These are phyloP conservation scores for Zeus faber DNA, from an alignment of 2,113 vertebrate genomes.

Conservation along the genomic window DNA sequence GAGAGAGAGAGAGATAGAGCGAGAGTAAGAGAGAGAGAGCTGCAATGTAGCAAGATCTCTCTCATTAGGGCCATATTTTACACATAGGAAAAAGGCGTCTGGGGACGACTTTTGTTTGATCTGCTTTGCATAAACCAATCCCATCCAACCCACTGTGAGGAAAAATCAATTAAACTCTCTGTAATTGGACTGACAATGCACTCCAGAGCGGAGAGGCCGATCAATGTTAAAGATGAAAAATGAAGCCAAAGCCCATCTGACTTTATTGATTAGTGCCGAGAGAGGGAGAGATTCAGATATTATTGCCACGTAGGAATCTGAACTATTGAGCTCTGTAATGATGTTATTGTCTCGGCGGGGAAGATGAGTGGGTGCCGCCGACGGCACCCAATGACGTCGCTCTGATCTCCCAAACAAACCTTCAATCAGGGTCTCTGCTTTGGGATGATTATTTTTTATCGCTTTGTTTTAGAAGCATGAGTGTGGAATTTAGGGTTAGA, in stretches of 20 bases:
- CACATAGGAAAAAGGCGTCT: conserved; percentile 58
- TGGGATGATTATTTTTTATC: no score
- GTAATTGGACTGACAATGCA: conserved; percentile 76
- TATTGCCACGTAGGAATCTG: conserved; percentile 61
- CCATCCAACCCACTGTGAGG: conserved; percentile 66
- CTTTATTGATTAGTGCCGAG: conserved; percentile 67
- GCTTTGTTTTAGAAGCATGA: no score
- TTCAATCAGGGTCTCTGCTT: no score
- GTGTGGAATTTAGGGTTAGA: no score
- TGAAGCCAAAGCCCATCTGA: conserved; percentile 72
- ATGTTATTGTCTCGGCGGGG: conserved; percentile 63
- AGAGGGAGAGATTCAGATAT: conserved; percentile 54
- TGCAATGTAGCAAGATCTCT: conserved; percentile 38
- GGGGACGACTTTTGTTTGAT: conserved; percentile 70
- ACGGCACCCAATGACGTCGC: conserved; percentile 58
- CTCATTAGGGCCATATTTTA: conserved; percentile 73
- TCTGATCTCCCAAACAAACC: conserved; percentile 63
- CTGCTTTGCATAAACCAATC: conserved; percentile 76
- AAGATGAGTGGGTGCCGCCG: conserved; percentile 51
- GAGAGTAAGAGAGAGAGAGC: conserved; percentile 29
- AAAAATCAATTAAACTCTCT: conserved; percentile 75
- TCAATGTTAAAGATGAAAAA: conserved; percentile 77
- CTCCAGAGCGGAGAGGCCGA: conserved; percentile 66
- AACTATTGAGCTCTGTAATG: conserved; percentile 61
- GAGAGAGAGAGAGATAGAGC: conserved; percentile 16